Percentiles rank a stretch among this genome's conserved stretches.
These are phyloP conservation scores for Nymphalis io DNA, from an alignment of 1,140 invertebrate genomes.

Conservation along the genomic window DNA sequence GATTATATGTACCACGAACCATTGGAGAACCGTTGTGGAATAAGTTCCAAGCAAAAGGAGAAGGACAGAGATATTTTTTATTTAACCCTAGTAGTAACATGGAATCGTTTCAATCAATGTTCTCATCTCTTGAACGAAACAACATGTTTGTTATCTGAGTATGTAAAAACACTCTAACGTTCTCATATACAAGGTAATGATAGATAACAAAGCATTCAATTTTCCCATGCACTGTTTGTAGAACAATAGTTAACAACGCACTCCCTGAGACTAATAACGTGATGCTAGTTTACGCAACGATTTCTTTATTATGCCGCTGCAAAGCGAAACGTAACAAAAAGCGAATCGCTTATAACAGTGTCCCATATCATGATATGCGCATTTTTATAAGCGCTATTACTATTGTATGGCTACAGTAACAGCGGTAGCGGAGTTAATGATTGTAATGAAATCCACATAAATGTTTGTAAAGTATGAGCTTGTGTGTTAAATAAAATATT, in stretches of 20 bases:
- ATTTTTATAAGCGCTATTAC: conserved; percentile 63
- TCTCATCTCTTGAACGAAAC: no score
- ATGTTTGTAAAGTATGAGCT: neutral
- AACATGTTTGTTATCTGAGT: neutral
- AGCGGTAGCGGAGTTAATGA: conserved; percentile 15
- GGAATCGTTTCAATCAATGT: no score
- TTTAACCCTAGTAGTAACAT: no score
- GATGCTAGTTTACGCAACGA: conserved; percentile 47
- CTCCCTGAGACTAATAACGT: conserved; percentile 37
- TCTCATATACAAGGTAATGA: conserved; percentile 14
- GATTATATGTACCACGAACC: no score
- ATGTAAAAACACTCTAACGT: neutral
- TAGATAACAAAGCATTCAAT: conserved; percentile 25
- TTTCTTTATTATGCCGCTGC: conserved; percentile 56
- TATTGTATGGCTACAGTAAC: conserved; percentile 30
- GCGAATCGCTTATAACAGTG: conserved; percentile 57
- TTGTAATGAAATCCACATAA: neutral
- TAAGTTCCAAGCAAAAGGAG: no score
- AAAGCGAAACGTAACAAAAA: conserved; percentile 55
- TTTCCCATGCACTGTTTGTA: conserved; percentile 19
- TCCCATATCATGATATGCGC: conserved; percentile 63
- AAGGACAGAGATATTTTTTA: no score
- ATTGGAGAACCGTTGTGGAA: no score
- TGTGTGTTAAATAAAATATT: neutral
- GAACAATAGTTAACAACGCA: conserved; percentile 42